Evolutionary conservation across 37 sponge, comb jelly and placozoan species (phyloP).

Genomic region (Bolinopsis microptera): DNA sequence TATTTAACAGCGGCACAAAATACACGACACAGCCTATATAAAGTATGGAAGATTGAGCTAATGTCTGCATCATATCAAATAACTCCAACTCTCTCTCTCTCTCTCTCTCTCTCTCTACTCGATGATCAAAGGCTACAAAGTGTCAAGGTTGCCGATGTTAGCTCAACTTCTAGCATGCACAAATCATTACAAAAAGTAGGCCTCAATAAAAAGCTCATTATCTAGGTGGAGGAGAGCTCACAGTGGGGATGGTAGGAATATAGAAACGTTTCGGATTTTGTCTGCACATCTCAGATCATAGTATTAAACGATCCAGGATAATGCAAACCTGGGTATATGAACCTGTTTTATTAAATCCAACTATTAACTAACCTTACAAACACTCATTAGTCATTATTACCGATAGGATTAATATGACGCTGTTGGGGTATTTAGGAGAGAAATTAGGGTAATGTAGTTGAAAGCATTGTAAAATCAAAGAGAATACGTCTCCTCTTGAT

Average conservation of each 20-base stretch:
- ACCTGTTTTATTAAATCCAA: no score
- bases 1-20: background rate
- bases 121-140: background rate
- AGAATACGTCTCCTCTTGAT: background rate
- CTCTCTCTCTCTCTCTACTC: no score
- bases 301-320: no score
- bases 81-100: background rate
- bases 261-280: no score
- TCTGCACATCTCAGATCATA: no score
- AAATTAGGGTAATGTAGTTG: no score
- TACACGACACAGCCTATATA: background rate
- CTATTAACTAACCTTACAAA: no score
- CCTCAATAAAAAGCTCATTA: conserved; percentile 37
- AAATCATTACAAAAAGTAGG: conserved; percentile 16
- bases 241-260: background rate
- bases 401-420: no score
- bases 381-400: no score
- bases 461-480: no score
- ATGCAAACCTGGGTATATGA: no score
- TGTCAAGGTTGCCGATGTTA: background rate
- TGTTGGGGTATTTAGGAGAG: no score
- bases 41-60: background rate
- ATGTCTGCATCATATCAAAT: background rate
- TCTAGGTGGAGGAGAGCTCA: background rate
- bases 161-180: background rate